A percentile compares a stretch with the other conserved stretches of the same genome.
These are phyloP conservation scores for Chlamydotis undulata DNA, from an alignment of 2,113 vertebrate species.

Conservation along the genomic window DNA sequence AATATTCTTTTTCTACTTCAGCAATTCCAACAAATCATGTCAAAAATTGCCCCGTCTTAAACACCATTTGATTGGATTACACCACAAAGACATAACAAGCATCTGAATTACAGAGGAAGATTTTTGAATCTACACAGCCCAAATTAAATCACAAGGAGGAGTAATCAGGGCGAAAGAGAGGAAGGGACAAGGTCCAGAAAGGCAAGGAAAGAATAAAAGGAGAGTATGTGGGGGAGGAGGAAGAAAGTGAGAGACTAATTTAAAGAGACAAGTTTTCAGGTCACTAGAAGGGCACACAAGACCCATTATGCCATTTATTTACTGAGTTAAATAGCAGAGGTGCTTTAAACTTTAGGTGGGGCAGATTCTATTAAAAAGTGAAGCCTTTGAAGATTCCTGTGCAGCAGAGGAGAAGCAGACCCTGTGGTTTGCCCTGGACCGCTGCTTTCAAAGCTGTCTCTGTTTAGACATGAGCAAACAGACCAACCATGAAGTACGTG, in stretches of 20 bases:
- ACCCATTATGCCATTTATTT: constrained; percentile 37
- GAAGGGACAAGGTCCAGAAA: neutral
- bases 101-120: neutral
- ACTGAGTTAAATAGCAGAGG: constrained; percentile 4
- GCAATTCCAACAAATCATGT: neutral
- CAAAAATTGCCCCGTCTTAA: neutral
- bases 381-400: neutral
- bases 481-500: neutral
- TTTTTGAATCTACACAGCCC: neutral
- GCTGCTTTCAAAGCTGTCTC: neutral
- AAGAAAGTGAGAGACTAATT: constrained; percentile 28
- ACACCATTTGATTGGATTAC: too few species aligned
- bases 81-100: neutral
- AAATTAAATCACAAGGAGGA: neutral
- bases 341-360: constrained; percentile 1
- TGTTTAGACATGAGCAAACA: neutral
- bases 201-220: neutral
- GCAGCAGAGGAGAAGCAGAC: neutral
- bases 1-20: neutral
- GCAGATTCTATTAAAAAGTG: neutral
- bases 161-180: neutral
- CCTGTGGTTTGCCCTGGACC: neutral
- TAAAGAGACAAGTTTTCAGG: constrained; percentile 55
- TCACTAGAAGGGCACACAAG: constrained; percentile 37
- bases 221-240: neutral